These are phyloP conservation scores for Alligator sinensis DNA, from an alignment of 2,113 vertebrate genomes.

Conservation along the genomic window DNA sequence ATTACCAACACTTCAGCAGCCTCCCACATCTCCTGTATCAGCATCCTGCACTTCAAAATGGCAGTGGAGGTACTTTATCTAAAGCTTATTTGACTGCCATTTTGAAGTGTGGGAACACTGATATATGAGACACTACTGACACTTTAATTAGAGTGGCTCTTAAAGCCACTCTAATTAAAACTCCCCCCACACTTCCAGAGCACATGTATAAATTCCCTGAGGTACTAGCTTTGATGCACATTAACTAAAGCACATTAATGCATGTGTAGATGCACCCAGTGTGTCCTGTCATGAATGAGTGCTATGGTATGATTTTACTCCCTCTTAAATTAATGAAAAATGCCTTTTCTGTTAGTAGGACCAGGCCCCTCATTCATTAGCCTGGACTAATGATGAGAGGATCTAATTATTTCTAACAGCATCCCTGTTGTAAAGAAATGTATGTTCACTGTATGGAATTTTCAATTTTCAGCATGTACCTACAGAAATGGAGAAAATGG, in stretches of 20 bases:
- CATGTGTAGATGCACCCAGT: too few species aligned
- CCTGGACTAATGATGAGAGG: neutral
- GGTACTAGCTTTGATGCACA: too few species aligned
- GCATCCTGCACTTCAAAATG: too few species aligned
- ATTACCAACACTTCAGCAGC: too few species aligned
- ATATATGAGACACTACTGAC: too few species aligned
- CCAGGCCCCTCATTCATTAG: neutral
- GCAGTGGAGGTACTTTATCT: too few species aligned
- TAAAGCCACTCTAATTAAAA: too few species aligned
- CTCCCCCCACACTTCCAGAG: neutral
- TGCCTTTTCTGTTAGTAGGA: neutral
- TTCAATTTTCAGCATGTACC: neutral
- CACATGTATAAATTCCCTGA: neutral
- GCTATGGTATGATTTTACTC: neutral
- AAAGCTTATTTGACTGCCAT: too few species aligned
- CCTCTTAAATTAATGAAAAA: accelerated
- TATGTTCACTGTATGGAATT: neutral
- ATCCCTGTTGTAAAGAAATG: neutral
- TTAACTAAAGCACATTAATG: too few species aligned
- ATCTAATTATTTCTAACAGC: neutral
- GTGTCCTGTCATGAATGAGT: neutral
- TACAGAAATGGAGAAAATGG: accelerated
- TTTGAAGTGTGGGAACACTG: too few species aligned
- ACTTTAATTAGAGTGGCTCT: too few species aligned
- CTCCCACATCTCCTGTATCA: too few species aligned